Evolutionary conservation across 2,888 invertebrate species (phyloP).

Genomic region (Ennomos erosarius): DNA sequence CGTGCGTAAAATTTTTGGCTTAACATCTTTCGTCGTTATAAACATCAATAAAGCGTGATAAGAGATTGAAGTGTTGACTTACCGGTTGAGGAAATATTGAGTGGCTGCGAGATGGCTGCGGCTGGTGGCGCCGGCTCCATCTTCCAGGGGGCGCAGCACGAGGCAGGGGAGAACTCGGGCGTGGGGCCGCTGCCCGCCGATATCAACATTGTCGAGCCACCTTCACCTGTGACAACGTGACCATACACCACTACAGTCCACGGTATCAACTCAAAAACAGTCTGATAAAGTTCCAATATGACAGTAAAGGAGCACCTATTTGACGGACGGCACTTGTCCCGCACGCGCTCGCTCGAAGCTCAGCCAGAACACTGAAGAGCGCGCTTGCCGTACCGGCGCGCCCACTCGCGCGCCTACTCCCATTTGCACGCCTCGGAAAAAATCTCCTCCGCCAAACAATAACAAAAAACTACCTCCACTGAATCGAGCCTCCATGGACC

Average conservation of each 20-base stretch:
- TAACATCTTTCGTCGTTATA: too few relatives aligned
- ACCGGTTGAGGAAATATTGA: slow-evolving; percentile 86
- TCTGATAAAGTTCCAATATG: slow-evolving; percentile 45
- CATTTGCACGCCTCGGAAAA: slow-evolving; percentile 84
- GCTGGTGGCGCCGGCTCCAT: slow-evolving; percentile 87
- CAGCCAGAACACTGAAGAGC: slow-evolving; percentile 85
- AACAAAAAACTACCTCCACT: slow-evolving; percentile 80
- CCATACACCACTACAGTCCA: slow-evolving; percentile 66
- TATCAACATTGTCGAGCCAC: slow-evolving; percentile 87
- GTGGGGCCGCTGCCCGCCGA: slow-evolving; percentile 87
- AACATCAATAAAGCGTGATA: too few relatives aligned
- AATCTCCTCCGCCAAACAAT: slow-evolving; percentile 80
- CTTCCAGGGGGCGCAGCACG: slow-evolving; percentile 87
- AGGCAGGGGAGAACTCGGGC: slow-evolving; percentile 84
- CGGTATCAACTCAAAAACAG: slow-evolving; percentile 42
- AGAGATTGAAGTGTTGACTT: slow-evolving; percentile 42
- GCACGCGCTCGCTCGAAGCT: slow-evolving; percentile 84
- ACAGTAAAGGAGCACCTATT: slow-evolving; percentile 53
- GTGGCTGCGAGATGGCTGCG: slow-evolving; percentile 76
- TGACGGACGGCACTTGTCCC: slow-evolving; percentile 64
- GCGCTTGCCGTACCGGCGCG: slow-evolving; percentile 82
- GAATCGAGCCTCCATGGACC: slow-evolving; percentile 72
- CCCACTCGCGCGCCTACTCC: slow-evolving; percentile 84
- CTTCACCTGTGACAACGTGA: slow-evolving; percentile 49
- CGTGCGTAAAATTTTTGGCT: too few relatives aligned